Percentiles rank a stretch among this genome's conserved stretches.
phyloP scores from a whole-genome alignment of 2,888 invertebrate genomes.

The Rutpela maculata region DNA sequence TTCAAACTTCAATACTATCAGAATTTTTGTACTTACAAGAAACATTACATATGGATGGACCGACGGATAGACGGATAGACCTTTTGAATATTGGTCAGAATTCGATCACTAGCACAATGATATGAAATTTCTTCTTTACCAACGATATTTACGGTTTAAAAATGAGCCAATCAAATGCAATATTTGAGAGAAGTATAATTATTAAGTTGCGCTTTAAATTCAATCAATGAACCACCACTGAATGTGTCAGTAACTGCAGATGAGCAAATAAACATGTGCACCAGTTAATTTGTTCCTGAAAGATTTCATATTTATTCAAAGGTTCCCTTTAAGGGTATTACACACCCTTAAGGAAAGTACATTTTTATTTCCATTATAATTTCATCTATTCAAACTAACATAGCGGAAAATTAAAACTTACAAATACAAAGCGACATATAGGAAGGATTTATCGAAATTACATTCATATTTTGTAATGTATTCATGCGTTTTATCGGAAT shows the following conservation, averaged over 20 bases:
- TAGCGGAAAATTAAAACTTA: constrained; percentile 36
- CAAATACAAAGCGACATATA: constrained; percentile 21
- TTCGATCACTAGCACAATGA: too few relatives aligned
- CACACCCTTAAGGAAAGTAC: constrained; percentile 27
- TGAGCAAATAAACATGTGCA: not conserved
- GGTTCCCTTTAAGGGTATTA: constrained; percentile 34
- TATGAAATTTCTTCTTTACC: too few relatives aligned
- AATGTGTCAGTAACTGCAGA: not conserved
- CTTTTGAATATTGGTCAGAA: too few relatives aligned
- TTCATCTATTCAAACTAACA: constrained; percentile 29
- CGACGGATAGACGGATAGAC: too few relatives aligned
- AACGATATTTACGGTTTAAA: too few relatives aligned
- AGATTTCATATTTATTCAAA: constrained; percentile 18
- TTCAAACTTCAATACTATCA: too few relatives aligned
- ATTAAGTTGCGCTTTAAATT: too few relatives aligned
- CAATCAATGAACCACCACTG: too few relatives aligned
- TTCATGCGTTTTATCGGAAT: constrained; percentile 31
- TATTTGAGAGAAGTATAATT: too few relatives aligned
- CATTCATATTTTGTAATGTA: constrained; percentile 33
- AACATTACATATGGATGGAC: too few relatives aligned
- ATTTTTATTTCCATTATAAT: constrained; percentile 35
- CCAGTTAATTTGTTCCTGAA: constrained; percentile 21
- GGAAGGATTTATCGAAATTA: constrained; percentile 35
- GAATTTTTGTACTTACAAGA: too few relatives aligned
- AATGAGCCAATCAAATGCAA: too few relatives aligned